Evolutionary conservation across 2,888 invertebrate species (phyloP).

Genomic region (Rotaria sp.): DNA sequence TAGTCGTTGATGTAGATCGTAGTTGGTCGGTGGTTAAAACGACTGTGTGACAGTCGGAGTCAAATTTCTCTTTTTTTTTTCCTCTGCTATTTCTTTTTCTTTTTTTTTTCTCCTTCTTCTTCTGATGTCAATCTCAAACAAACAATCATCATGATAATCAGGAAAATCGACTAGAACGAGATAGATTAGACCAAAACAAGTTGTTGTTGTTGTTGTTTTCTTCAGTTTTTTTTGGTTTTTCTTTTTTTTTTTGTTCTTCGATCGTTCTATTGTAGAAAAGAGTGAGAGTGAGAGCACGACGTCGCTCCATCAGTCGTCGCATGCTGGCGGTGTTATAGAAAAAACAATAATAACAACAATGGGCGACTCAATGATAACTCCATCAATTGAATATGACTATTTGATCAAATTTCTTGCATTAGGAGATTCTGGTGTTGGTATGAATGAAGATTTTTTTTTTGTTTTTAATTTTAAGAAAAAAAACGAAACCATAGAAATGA

Average conservation of each 20-base stretch:
- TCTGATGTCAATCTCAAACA: neutral
- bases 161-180: neutral
- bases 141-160: neutral
- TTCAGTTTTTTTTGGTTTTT: neutral
- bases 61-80: neutral
- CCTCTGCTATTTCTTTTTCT: neutral
- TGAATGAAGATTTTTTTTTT: neutral
- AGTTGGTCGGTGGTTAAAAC: neutral
- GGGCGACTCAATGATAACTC: slow-evolving; percentile 19
- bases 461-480: too few relatives aligned
- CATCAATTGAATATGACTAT: slow-evolving; percentile 40
- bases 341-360: slow-evolving; percentile 15
- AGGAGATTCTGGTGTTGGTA: slow-evolving; percentile 22
- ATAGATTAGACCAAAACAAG: slow-evolving; percentile 12
- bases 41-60: neutral
- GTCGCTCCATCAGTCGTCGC: slow-evolving; percentile 22
- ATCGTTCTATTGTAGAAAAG: neutral
- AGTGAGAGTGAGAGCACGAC: neutral
- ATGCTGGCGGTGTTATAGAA: neutral
- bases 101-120: neutral
- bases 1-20: neutral
- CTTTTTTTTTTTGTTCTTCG: neutral
- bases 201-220: neutral
- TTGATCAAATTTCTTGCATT: slow-evolving; percentile 41
- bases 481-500: too few relatives aligned